Evolutionary conservation across 2,888 invertebrate species (phyloP).

Genomic region (Mayetiola destructor): DNA sequence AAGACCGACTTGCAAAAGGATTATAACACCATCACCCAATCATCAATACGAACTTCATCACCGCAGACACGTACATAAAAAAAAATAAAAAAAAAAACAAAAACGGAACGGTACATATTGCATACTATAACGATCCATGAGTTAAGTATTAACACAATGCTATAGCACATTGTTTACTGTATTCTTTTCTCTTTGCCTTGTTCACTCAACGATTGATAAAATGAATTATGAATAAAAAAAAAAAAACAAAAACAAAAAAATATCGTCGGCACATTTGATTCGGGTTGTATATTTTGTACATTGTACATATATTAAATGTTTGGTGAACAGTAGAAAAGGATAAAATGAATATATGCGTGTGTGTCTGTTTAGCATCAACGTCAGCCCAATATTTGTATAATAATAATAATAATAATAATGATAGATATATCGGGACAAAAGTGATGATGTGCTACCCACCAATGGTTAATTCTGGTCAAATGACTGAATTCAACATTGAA

Average conservation of each 20-base stretch:
- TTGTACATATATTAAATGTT: no score
- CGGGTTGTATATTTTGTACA: no score
- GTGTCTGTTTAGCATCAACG: neutral
- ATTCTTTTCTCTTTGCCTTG: neutral
- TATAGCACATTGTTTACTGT: neutral
- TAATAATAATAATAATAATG: no score
- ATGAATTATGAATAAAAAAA: constrained; percentile 13
- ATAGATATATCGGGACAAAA: no score
- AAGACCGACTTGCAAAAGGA: constrained; percentile 11
- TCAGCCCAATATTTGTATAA: no score
- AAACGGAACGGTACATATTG: neutral
- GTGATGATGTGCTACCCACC: no score
- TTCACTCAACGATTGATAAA: constrained; percentile 9
- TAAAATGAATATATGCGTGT: no score
- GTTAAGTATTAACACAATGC: constrained; percentile 2
- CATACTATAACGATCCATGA: neutral
- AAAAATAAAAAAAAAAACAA: neutral
- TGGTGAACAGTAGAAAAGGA: no score
- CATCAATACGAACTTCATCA: neutral
- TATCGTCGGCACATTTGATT: constrained; percentile 12
- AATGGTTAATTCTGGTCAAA: no score
- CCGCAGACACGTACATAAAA: neutral
- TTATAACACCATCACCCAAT: constrained; percentile 6
- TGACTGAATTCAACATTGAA: no score
- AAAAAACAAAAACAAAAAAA: no score